Percentiles rank a stretch among this genome's conserved stretches.
Conservation (phyloP, 2,888 invertebrate species). For the Diplolepis rosae region DNA sequence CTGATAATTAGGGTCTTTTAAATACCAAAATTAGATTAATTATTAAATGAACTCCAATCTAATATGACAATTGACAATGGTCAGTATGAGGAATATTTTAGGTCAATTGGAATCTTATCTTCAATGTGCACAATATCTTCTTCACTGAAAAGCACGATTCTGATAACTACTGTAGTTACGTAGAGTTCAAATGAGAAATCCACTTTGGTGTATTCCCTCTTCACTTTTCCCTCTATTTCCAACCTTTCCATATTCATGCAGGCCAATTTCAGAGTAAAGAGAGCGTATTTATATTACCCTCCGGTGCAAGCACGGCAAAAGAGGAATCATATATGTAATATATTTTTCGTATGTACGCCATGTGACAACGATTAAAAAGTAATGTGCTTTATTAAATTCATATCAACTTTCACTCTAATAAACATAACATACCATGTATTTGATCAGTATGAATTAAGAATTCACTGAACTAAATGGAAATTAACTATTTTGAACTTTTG, state of each 20-base stretch:
- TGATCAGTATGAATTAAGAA: too few species aligned
- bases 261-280: slow-evolving; percentile 2
- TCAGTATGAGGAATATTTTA: background rate
- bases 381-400: background rate
- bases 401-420: background rate
- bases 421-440: background rate
- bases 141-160: background rate
- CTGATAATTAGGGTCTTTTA: too few species aligned
- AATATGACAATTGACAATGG: background rate
- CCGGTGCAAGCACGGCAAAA: background rate
- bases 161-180: background rate
- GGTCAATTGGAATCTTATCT: slow-evolving; percentile 10
- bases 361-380: background rate
- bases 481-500: too few species aligned
- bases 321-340: background rate
- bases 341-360: background rate
- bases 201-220: background rate
- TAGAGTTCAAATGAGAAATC: background rate
- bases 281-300: background rate
- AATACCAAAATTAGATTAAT: too few species aligned
- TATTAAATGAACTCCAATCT: too few species aligned
- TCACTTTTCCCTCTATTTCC: background rate
- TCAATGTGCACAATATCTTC: background rate
- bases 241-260: slow-evolving; percentile 16
- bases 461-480: too few species aligned